Evolutionary conservation across 2,888 invertebrate genomes (phyloP).

Genomic region (Mechanitis messenoides): DNA sequence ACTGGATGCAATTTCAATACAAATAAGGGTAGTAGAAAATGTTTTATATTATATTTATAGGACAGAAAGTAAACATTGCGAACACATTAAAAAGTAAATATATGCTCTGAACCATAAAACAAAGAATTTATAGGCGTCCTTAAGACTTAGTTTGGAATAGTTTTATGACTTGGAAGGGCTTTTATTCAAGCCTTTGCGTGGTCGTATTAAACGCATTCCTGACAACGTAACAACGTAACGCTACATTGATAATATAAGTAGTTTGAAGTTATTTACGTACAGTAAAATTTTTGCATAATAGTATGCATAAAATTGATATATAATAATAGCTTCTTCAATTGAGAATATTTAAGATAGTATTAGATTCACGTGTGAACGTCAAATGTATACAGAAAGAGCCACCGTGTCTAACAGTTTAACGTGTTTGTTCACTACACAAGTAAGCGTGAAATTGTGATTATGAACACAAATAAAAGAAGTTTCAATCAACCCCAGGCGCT

Average conservation of each 20-base stretch:
- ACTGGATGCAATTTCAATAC: slow-evolving; percentile 11
- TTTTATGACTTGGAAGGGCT: slow-evolving; percentile 73
- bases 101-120: slow-evolving; percentile 72
- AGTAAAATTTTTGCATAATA: too few relatives aligned
- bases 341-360: slow-evolving; percentile 22
- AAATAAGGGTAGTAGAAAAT: slow-evolving; percentile 49
- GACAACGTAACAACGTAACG: slow-evolving; percentile 52
- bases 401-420: slow-evolving; percentile 68
- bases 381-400: slow-evolving; percentile 50
- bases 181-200: slow-evolving; percentile 65
- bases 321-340: slow-evolving; percentile 31
- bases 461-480: slow-evolving; percentile 49
- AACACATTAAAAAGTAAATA: slow-evolving; percentile 71
- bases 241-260: slow-evolving; percentile 48
- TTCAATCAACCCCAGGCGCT: slow-evolving; percentile 31
- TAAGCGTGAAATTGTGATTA: slow-evolving; percentile 72
- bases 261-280: slow-evolving; percentile 46
- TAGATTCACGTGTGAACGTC: slow-evolving; percentile 38
- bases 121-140: slow-evolving; percentile 75
- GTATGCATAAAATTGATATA: slow-evolving; percentile 13
- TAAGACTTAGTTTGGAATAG: slow-evolving; percentile 70
- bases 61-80: slow-evolving; percentile 67
- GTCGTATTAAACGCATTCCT: slow-evolving; percentile 59
- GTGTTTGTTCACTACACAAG: slow-evolving; percentile 59
- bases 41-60: slow-evolving; percentile 66